phyloP scores from a whole-genome alignment of 2,888 invertebrate genomes.

The Macroteleia sp. region DNA sequence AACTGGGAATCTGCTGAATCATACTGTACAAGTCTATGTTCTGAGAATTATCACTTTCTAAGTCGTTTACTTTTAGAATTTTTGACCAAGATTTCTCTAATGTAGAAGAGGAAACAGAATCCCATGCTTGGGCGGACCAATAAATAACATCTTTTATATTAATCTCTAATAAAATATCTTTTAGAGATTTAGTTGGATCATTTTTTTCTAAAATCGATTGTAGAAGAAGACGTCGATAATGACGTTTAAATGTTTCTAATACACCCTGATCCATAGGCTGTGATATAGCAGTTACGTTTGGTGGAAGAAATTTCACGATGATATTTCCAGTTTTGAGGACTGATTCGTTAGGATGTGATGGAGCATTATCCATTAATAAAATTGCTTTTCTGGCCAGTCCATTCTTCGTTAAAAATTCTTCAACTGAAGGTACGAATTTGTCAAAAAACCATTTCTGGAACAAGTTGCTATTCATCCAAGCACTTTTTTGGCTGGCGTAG shows the following conservation, averaged over 20 bases:
- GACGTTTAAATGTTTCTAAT: conserved; percentile 65
- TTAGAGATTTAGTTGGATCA: conserved; percentile 25
- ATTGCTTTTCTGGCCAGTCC: conserved; percentile 58
- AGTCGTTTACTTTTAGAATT: conserved; percentile 34
- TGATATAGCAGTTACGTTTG: conserved; percentile 62
- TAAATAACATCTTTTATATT: conserved; percentile 61
- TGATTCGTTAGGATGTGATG: conserved; percentile 56
- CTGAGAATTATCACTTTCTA: conserved; percentile 33
- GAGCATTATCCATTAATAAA: conserved; percentile 67
- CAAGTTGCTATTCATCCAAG: conserved; percentile 59
- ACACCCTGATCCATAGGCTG: conserved; percentile 70
- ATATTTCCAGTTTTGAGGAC: conserved; percentile 40
- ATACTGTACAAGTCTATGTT: conserved; percentile 42
- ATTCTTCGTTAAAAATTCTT: conserved; percentile 43
- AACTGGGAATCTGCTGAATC: conserved; percentile 48
- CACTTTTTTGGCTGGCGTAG: conserved; percentile 62
- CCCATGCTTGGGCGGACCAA: conserved; percentile 64
- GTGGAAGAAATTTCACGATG: conserved; percentile 60
- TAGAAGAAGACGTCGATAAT: conserved; percentile 61
- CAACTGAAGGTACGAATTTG: conserved; percentile 52
- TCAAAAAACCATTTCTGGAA: conserved; percentile 59
- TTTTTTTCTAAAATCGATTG: conserved; percentile 48
- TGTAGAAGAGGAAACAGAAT: conserved; percentile 53
- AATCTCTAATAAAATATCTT: conserved; percentile 49
- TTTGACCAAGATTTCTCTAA: conserved; percentile 60